Conservation (phyloP, 2,888 invertebrate species). For the Hemaris fuciformis region DNA sequence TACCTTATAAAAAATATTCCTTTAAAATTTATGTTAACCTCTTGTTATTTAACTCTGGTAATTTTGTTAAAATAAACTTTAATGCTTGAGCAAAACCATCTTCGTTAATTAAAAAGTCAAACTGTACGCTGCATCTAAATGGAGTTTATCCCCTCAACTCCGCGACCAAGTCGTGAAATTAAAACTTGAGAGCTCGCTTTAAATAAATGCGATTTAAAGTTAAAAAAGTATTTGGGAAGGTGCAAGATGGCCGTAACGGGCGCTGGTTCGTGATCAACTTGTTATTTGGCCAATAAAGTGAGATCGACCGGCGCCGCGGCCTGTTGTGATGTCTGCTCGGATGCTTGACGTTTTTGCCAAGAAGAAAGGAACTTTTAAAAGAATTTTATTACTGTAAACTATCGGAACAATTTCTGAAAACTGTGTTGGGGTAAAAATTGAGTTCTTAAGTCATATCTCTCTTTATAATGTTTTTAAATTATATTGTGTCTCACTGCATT, state of each 20-base stretch:
- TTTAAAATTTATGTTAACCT: neutral
- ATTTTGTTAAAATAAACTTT: neutral
- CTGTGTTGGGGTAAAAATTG: no score
- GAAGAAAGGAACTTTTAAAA: no score
- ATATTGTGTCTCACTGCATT: no score
- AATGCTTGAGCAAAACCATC: neutral
- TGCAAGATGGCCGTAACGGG: neutral
- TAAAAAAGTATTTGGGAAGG: neutral
- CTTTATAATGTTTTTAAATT: no score
- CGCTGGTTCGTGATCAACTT: neutral
- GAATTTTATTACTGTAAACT: no score
- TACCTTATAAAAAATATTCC: no score
- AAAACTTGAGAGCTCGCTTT: neutral
- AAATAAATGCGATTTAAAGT: constrained; percentile 3
- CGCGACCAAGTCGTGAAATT: neutral
- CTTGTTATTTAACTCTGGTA: neutral
- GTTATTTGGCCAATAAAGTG: constrained; percentile 7
- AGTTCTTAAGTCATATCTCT: no score
- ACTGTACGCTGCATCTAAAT: neutral
- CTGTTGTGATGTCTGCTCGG: constrained; percentile 9
- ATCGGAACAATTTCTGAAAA: no score
- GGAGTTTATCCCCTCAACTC: neutral
- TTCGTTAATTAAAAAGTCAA: neutral
- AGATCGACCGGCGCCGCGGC: constrained; percentile 3
- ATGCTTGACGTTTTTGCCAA: no score